Evolutionary conservation across 2,797 vertebrate genomes (phyloP), one percentile per base, ranked within the genome.

Genomic region (Nyctibius grandis): DNA sequence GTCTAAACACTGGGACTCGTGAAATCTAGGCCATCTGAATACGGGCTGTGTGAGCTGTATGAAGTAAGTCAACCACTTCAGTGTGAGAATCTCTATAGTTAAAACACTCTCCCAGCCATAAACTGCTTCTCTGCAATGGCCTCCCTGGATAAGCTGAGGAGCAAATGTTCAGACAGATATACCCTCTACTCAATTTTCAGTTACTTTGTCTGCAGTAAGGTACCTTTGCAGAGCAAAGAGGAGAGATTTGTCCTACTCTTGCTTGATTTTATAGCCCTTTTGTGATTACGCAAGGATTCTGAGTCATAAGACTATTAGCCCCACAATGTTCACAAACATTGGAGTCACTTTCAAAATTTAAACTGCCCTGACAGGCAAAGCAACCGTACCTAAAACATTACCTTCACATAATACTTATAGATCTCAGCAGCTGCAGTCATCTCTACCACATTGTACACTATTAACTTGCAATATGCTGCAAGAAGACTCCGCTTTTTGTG

Each of bases 341-440:
- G 15, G 36, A 67, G 42, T 63, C 59, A 48, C 44, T 86, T 84
- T 59, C 34, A 86, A 73, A 68, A 65, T n/a, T 34, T 34, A 33
- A 73, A 92, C 63, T 28, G 25, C 45, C n/a, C 53, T 36, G 53
- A 44, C 4, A 89, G 44, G 53, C 34, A 89, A 74, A 91, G 69
- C 18, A 50, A 45, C 23, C 26, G 60, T 48, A 88, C 89, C 40
- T 64, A 38, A 81, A 88, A 72, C 38, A 77, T 94, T 98, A 99
- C 99, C 99, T 99, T 99, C 97, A 99, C 97, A 91, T 99, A 99
- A 94, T 98, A 97, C 97, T 98, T 98, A 96, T 98, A 99, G 97
- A 99, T 97, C 93, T 99, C 98, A 6, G 98, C 97, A 0, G 98
- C 99, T 91, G 97, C 96, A 95, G 98, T 97, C 98, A 98, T 98